These are phyloP conservation scores for Drosophila rhopaloa DNA, from an alignment of 1,140 invertebrate genomes.

Conservation along the genomic window DNA sequence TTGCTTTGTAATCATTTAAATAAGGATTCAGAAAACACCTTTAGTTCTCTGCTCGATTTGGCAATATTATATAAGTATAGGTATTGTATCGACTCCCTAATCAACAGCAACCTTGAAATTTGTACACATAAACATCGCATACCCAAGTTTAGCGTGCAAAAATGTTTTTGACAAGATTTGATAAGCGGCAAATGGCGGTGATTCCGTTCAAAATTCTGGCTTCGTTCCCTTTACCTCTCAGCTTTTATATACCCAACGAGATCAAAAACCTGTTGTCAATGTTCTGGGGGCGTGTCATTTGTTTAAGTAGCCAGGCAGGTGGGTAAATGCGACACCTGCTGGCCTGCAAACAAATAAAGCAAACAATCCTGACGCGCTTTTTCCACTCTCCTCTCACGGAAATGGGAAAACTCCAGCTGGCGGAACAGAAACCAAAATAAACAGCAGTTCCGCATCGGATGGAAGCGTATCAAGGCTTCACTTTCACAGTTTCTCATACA, in stretches of 20 bases:
- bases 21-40: too few species aligned
- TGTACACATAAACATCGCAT: conserved; percentile 30
- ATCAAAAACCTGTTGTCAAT: conserved; percentile 29
- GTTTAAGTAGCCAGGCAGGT: conserved; percentile 14
- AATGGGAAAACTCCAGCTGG: conserved; percentile 43
- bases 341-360: conserved; percentile 29
- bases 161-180: conserved; percentile 7
- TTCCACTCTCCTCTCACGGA: conserved; percentile 36
- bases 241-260: not conserved
- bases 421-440: conserved; percentile 16
- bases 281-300: conserved; percentile 17
- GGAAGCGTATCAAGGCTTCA: conserved; percentile 27
- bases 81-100: conserved; percentile 9
- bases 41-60: too few species aligned
- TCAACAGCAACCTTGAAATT: conserved; percentile 26
- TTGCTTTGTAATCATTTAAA: too few species aligned
- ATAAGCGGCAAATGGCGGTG: conserved; percentile 19
- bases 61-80: not conserved
- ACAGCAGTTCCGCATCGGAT: conserved; percentile 56
- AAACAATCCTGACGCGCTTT: conserved; percentile 31
- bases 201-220: not conserved
- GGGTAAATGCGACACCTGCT: conserved; percentile 24
- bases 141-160: conserved; percentile 12
- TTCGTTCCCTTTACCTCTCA: not conserved
- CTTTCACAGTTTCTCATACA: conserved; percentile 27